These are phyloP conservation scores for Styela plicata DNA, from an alignment of 23 tunicate genomes.

Conservation along the genomic window DNA sequence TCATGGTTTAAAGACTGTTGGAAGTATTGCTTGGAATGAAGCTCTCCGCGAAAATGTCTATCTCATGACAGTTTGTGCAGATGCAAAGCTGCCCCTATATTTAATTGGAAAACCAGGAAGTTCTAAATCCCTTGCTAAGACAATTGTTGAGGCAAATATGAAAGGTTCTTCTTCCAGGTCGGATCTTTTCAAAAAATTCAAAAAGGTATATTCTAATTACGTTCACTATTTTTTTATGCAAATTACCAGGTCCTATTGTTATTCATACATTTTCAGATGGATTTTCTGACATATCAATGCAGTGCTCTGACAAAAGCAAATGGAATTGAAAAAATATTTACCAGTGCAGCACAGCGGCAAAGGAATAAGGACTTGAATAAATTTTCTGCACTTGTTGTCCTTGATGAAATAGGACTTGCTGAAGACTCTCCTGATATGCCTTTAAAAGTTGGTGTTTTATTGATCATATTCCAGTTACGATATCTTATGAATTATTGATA, in stretches of 20 bases:
- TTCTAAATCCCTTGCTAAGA: conserved; percentile 66
- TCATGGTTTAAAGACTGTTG: conserved; percentile 11
- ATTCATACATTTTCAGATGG: conserved; percentile 28
- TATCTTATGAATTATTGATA: too few species aligned
- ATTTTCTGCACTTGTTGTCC: conserved; percentile 54
- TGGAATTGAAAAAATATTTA: conserved; percentile 55
- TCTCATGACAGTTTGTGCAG: conserved; percentile 57
- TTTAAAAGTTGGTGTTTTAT: conserved; percentile 28
- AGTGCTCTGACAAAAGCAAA: conserved; percentile 58
- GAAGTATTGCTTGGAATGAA: conserved; percentile 50
- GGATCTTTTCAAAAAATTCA: conserved; percentile 25
- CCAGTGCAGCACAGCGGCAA: conserved; percentile 39
- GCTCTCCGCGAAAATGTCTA: conserved; percentile 64
- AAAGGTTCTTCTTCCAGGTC: conserved; percentile 32
- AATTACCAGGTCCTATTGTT: conserved; percentile 28
- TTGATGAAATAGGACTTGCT: conserved; percentile 70
- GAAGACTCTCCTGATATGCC: conserved; percentile 78
- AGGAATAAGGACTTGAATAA: conserved; percentile 27
- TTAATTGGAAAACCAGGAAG: conserved; percentile 74
- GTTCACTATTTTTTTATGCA: too few species aligned
- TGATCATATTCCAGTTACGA: too few species aligned
- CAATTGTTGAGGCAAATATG: conserved; percentile 45
- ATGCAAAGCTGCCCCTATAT: conserved; percentile 49
- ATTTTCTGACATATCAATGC: conserved; percentile 59
- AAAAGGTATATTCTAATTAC: conserved; percentile 40